A percentile compares a stretch with the other conserved stretches of the same genome.
Conservation (phyloP, 2,797 vertebrate genomes). For the Karalla daura region DNA sequence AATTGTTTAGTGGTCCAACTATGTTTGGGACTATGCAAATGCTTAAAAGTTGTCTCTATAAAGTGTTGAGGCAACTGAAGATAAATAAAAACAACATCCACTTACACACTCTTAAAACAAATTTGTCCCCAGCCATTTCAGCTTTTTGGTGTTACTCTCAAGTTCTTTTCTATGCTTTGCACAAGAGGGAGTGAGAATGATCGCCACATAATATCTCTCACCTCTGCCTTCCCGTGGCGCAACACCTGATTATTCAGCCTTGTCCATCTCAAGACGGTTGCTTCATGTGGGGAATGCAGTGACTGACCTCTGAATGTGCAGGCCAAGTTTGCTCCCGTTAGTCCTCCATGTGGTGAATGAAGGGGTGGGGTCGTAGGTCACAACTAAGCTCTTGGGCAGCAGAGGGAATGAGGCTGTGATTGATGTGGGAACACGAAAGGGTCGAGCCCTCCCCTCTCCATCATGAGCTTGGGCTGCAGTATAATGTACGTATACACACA, state of each 20-base stretch:
- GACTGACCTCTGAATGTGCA: conserved; percentile 59
- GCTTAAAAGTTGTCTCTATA: too few relatives aligned
- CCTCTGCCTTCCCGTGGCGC: conserved; percentile 19
- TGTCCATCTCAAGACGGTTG: conserved; percentile 46
- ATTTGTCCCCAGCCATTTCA: too few relatives aligned
- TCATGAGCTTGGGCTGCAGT: conserved; percentile 50
- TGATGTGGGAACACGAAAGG: conserved; percentile 61
- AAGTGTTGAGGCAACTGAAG: too few relatives aligned
- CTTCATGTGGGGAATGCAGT: conserved; percentile 58
- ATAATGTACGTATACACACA: conserved; percentile 46
- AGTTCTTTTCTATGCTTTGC: too few relatives aligned
- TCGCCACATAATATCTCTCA: conserved; percentile 9
- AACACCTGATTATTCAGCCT: conserved; percentile 44
- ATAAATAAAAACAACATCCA: too few relatives aligned
- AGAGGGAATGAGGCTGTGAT: conserved; percentile 67
- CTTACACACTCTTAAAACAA: too few relatives aligned
- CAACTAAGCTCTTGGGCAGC: conserved; percentile 41
- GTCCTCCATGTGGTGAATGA: conserved; percentile 54
- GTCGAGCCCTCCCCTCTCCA: conserved; percentile 57
- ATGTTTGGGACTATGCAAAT: too few relatives aligned
- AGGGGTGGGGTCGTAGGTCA: conserved; percentile 65
- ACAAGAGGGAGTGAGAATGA: conserved; percentile 3
- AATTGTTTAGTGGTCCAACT: too few relatives aligned
- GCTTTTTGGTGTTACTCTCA: too few relatives aligned
- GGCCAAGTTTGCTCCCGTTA: conserved; percentile 47